Conservation (phyloP, 2,797 vertebrate species). For the Triplophysa yarkandensis region DNA sequence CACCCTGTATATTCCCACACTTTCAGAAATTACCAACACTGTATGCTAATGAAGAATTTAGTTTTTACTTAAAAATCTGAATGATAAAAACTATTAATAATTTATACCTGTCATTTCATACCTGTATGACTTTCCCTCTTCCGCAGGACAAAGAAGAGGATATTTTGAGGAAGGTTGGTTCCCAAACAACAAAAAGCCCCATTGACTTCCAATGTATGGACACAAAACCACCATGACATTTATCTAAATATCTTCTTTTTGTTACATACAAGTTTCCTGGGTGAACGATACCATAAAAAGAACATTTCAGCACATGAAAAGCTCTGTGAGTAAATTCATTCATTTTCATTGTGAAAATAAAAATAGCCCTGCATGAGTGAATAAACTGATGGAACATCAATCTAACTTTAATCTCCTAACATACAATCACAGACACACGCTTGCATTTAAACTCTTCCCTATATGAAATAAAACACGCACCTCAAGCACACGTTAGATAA, state of each 20-base stretch:
- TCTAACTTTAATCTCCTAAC: constrained; percentile 36
- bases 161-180: no score
- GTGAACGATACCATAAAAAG: background rate
- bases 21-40: background rate
- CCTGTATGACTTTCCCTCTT: no score
- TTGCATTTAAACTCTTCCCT: background rate
- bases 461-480: constrained; percentile 62
- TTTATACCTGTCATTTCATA: background rate
- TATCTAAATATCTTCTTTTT: background rate
- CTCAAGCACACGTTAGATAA: constrained; percentile 56
- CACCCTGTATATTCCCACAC: constrained; percentile 26
- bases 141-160: background rate
- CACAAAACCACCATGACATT: background rate
- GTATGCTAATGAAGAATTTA: constrained; percentile 14
- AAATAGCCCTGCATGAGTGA: constrained; percentile 2
- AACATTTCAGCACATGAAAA: no score
- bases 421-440: constrained; percentile 53
- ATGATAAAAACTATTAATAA: background rate
- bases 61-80: constrained; percentile 16
- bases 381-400: background rate
- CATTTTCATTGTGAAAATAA: no score
- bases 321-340: no score
- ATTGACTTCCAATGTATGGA: background rate
- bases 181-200: no score
- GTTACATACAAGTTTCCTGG: background rate